Evolutionary conservation across 2,888 invertebrate genomes (phyloP).

Genomic region (Lithophane leautieri): DNA sequence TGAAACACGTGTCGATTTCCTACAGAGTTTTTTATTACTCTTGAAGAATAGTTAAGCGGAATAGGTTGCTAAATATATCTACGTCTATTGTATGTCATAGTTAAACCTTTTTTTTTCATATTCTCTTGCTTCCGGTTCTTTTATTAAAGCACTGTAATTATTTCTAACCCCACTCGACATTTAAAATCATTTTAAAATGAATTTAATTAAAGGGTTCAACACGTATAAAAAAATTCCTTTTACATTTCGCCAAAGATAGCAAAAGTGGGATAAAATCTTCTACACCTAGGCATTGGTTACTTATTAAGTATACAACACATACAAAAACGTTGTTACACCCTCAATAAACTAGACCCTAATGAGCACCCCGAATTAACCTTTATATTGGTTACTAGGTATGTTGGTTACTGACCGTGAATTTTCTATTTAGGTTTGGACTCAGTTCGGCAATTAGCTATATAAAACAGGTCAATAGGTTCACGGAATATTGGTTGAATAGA

Average conservation of each 20-base stretch:
- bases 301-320: constrained; percentile 14
- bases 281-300: background rate
- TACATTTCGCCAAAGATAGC: background rate
- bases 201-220: background rate
- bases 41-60: no score
- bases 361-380: constrained; percentile 17
- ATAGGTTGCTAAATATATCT: no score
- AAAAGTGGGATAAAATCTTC: background rate
- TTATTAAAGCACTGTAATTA: background rate
- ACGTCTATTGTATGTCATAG: no score
- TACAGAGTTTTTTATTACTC: no score
- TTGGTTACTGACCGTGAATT: constrained; percentile 13
- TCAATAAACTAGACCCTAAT: constrained; percentile 18
- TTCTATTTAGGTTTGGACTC: background rate
- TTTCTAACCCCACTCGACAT: background rate
- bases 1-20: no score
- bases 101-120: no score
- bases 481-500: background rate
- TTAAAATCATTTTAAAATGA: background rate
- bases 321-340: constrained; percentile 13
- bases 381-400: background rate
- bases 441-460: background rate
- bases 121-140: background rate
- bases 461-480: background rate
- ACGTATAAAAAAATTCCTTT: background rate